phyloP scores from a whole-genome alignment of 1,140 invertebrate genomes.

The Achatina immaculata region DNA sequence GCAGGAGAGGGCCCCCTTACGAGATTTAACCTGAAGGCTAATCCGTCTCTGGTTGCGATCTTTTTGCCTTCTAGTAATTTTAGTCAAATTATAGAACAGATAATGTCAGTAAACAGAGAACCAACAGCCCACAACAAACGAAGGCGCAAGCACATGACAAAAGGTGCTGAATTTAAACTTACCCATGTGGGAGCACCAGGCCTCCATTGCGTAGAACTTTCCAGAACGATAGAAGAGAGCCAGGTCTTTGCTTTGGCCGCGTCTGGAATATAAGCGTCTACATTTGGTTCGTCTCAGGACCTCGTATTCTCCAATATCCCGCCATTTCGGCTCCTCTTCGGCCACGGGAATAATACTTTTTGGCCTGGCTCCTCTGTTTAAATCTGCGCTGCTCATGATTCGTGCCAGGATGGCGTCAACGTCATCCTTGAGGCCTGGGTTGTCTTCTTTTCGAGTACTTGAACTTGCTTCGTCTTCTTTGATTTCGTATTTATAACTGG shows the following conservation, averaged over 20 bases:
- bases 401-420: conserved; percentile 32
- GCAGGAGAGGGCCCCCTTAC: too few relatives aligned
- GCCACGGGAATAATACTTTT: not conserved
- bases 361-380: not conserved
- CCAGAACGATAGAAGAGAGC: conserved; percentile 23
- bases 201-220: conserved; percentile 33
- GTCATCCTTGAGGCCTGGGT: not conserved
- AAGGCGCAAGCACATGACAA: too few relatives aligned
- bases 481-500: too few relatives aligned
- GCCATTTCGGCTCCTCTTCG: conserved; percentile 19
- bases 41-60: too few relatives aligned
- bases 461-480: too few relatives aligned
- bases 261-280: conserved; percentile 20
- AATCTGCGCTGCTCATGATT: conserved; percentile 24
- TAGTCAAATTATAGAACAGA: too few relatives aligned
- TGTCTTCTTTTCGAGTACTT: not conserved
- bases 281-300: conserved; percentile 29
- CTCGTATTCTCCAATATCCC: conserved; percentile 23
- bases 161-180: too few relatives aligned
- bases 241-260: conserved; percentile 27
- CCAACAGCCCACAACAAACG: too few relatives aligned
- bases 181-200: conserved; percentile 42
- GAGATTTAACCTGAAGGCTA: too few relatives aligned
- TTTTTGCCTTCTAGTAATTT: too few relatives aligned
- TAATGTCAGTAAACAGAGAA: too few relatives aligned